Conservation (phyloP, 2,113 vertebrate species). For the Deroptyus accipitrinus region DNA sequence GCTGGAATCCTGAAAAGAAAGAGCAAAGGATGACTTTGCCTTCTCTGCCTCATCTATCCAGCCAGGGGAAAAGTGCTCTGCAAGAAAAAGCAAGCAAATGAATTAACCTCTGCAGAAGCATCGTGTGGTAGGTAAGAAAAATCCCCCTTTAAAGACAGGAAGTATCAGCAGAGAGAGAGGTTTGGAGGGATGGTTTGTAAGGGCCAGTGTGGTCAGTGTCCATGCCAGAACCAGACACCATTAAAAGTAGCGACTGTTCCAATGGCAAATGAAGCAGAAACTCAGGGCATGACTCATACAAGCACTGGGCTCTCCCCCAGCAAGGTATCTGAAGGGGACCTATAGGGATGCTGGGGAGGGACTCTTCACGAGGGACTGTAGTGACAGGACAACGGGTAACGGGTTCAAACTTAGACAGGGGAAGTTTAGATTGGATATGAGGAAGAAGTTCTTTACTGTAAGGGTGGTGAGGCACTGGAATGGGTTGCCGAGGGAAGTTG, state of each 20-base stretch:
- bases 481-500: no score
- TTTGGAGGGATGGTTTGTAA: not conserved
- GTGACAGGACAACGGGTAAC: no score
- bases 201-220: not conserved
- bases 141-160: not conserved
- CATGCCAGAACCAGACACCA: rapidly evolving
- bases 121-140: not conserved
- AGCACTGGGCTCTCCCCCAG: not conserved
- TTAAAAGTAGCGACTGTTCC: not conserved
- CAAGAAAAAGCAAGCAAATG: not conserved
- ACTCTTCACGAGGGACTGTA: no score
- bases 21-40: not conserved
- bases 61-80: not conserved
- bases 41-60: not conserved
- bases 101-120: not conserved
- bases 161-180: not conserved
- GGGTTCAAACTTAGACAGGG: no score
- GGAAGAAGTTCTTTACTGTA: no score
- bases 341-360: no score
- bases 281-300: not conserved
- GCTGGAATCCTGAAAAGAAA: not conserved
- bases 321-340: no score
- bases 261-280: not conserved
- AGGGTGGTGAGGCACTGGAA: no score
- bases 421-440: no score